phyloP scores from a whole-genome alignment of 2,888 invertebrate genomes.

The Phyllotreta cruciferae region DNA sequence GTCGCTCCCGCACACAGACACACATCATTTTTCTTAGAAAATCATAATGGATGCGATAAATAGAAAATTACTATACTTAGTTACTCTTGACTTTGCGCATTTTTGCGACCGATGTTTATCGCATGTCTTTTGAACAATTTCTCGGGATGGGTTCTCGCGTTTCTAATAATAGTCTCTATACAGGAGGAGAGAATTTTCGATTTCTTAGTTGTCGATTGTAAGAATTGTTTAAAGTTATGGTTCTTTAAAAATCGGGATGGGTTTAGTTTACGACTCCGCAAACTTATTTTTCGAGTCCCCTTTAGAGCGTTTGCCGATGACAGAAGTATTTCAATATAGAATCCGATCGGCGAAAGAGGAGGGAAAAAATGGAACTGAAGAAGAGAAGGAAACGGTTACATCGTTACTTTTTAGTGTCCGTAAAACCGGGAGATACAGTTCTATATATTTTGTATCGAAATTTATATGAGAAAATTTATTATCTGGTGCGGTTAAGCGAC shows the following conservation, averaged over 20 bases:
- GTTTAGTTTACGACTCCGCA: slow-evolving; percentile 20
- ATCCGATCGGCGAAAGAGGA: slow-evolving; percentile 20
- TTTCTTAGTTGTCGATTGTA: too few relatives aligned
- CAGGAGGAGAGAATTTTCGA: too few relatives aligned
- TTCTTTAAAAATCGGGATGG: slow-evolving; percentile 6
- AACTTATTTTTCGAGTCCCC: slow-evolving; percentile 23
- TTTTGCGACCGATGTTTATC: too few relatives aligned
- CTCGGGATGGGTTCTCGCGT: too few relatives aligned
- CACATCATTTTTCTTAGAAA: too few relatives aligned
- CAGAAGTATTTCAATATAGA: slow-evolving; percentile 29
- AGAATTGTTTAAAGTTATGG: background rate
- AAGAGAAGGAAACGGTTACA: slow-evolving; percentile 23
- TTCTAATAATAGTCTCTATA: too few relatives aligned
- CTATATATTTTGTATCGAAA: slow-evolving; percentile 39
- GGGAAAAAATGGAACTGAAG: too few relatives aligned
- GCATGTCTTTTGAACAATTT: too few relatives aligned
- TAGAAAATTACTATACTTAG: too few relatives aligned
- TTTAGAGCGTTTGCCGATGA: slow-evolving; percentile 17
- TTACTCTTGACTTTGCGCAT: too few relatives aligned
- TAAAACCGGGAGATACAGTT: slow-evolving; percentile 32
- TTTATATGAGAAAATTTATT: slow-evolving; percentile 44
- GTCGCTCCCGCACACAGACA: too few relatives aligned
- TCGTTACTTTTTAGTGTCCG: slow-evolving; percentile 33
- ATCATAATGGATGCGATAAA: too few relatives aligned
- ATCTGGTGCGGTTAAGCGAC: slow-evolving; percentile 46